Base-by-base conservation (phyloP, 2,888 invertebrate species). In the Auanema freiburgensis region DNA sequence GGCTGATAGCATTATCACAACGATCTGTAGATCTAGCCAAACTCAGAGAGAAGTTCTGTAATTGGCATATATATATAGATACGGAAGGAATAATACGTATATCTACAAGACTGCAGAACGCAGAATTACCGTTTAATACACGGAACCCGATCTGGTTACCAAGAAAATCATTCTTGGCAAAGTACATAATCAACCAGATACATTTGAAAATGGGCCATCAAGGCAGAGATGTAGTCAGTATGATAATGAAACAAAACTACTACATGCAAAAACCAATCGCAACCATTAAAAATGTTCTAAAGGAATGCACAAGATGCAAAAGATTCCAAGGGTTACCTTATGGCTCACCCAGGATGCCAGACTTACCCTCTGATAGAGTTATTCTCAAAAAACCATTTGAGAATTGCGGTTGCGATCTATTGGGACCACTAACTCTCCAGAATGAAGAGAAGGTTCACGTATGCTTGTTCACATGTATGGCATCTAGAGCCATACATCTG, bases 391-490 rank as follows among this genome's bases (percentile, higher is more conserved):
- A 12, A 18, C 51, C 51, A 18, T 51, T 51, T 18, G 14, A 12
- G 18, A 12, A 51, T n/a, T 14, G 14, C 14, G 51, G 51, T 14
- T 14, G 11, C 11, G 51, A 51, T 18, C 18, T 14, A 11, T 14
- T 51, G 51, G 51, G 51, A 14, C 51, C 51, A 51, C 18, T 10
- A 11, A 18, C 14, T 14, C 18, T n/a, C 14, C 12, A 51, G 16
- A n/a, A 51, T 11, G 18, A n/a, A 11, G 16, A 51, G 11, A 51
- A 51, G 11, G 16, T 51, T 10, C 16, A 51, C 18, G 51, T 51
- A 14, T 51, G 51, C 18, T 18, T 51, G 10, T 51, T 12, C 51
- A 51, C 51, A n/a, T 51, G 51, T 18, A 12, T 51, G 18, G 16
- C 18, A 14, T 14, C 51, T 11, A 51, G 51, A 51, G 14, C 14